Evolutionary conservation across 2,888 invertebrate species (phyloP).

Genomic region (Coleophora flavipennella): DNA sequence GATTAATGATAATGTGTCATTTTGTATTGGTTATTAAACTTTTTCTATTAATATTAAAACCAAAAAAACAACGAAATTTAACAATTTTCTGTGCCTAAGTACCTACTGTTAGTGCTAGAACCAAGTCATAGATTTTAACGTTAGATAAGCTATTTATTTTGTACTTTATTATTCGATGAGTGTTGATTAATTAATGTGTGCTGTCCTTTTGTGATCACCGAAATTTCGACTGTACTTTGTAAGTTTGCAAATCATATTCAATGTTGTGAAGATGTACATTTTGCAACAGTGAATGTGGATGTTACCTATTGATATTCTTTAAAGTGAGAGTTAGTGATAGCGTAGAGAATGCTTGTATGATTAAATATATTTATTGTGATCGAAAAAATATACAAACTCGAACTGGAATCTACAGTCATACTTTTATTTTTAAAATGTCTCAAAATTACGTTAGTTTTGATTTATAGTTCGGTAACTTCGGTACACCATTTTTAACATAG

Average conservation of each 20-base stretch:
- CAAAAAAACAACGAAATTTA: too few relatives aligned
- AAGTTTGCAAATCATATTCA: constrained; percentile 27
- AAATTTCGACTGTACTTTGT: too few relatives aligned
- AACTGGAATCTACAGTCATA: too few relatives aligned
- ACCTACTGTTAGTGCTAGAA: constrained; percentile 26
- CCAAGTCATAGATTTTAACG: constrained; percentile 52
- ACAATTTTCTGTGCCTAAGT: too few relatives aligned
- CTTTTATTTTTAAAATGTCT: neutral
- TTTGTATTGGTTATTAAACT: neutral
- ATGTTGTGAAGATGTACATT: constrained; percentile 53
- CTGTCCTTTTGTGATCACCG: neutral
- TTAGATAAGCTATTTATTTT: constrained; percentile 61
- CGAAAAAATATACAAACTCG: constrained; percentile 32
- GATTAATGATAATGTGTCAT: too few relatives aligned
- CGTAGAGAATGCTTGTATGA: constrained; percentile 17
- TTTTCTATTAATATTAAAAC: neutral
- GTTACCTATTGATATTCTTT: constrained; percentile 6
- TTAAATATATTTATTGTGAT: constrained; percentile 50
- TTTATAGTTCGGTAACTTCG: too few relatives aligned
- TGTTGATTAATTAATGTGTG: constrained; percentile 6
- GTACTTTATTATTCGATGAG: constrained; percentile 18
- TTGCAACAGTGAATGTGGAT: constrained; percentile 56
- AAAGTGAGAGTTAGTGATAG: constrained; percentile 17
- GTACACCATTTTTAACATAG: too few relatives aligned
- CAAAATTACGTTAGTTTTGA: too few relatives aligned